Evolutionary conservation across 2,113 vertebrate species (phyloP).

Genomic region (Oncorhynchus mykiss): DNA sequence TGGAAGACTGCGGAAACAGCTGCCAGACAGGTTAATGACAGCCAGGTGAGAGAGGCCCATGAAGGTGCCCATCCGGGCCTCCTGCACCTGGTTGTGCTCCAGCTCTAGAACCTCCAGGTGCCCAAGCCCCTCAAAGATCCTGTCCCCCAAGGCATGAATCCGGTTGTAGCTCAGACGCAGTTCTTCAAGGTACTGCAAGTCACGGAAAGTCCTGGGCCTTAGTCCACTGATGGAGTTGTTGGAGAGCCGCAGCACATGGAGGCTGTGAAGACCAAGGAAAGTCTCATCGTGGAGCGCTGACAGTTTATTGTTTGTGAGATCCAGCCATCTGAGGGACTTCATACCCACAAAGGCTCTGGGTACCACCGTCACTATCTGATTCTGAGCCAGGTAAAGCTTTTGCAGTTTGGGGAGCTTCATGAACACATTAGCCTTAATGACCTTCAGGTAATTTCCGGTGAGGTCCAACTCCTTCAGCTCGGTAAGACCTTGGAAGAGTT

Average conservation of each 20-base stretch:
- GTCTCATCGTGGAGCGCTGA: constrained; percentile 83
- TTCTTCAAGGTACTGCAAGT: constrained; percentile 91
- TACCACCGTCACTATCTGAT: constrained; percentile 83
- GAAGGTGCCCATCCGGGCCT: constrained; percentile 80
- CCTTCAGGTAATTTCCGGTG: constrained; percentile 83
- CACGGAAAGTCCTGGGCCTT: constrained; percentile 85
- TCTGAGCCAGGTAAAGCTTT: constrained; percentile 91
- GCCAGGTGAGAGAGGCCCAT: constrained; percentile 83
- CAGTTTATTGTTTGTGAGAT: constrained; percentile 90
- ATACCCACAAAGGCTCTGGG: constrained; percentile 88
- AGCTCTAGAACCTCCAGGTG: constrained; percentile 89
- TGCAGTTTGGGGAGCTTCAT: constrained; percentile 85
- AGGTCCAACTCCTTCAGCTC: constrained; percentile 93
- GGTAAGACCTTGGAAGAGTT: constrained; percentile 83
- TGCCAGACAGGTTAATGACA: constrained; percentile 89
- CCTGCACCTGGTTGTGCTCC: constrained; percentile 88
- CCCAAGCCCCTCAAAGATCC: constrained; percentile 85
- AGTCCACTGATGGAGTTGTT: constrained; percentile 84
- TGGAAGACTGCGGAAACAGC: constrained; percentile 82
- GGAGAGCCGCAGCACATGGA: constrained; percentile 88
- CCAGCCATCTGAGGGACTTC: constrained; percentile 92
- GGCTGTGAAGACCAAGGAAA: constrained; percentile 83
- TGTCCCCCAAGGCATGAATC: constrained; percentile 77
- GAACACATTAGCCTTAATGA: constrained; percentile 88
- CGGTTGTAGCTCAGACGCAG: constrained; percentile 86